These are phyloP conservation scores for Apocheima hispidaria DNA, from an alignment of 2,888 invertebrate species.

Conservation along the genomic window DNA sequence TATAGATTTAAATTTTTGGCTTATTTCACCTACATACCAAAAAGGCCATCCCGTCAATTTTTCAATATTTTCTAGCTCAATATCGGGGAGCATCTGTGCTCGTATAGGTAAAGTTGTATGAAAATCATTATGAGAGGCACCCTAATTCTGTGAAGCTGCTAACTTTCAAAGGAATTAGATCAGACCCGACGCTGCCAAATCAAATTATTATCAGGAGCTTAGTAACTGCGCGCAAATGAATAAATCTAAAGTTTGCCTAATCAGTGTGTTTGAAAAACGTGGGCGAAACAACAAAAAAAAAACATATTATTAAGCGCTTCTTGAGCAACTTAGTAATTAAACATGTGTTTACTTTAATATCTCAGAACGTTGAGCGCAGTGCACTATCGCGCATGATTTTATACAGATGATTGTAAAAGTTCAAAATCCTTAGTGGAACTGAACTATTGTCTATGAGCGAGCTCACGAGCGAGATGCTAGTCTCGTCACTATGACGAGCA, in stretches of 20 bases:
- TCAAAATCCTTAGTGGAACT: no score
- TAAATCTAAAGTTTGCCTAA: conserved; percentile 28
- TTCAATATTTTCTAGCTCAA: neutral
- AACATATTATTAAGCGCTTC: neutral
- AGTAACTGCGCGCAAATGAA: conserved; percentile 28
- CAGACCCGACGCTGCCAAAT: conserved; percentile 37
- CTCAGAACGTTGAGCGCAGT: no score
- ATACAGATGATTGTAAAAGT: no score
- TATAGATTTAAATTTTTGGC: no score
- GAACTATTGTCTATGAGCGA: no score
- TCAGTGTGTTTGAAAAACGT: conserved; percentile 14
- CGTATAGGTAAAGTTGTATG: conserved; percentile 32
- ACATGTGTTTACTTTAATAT: no score
- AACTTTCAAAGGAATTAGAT: conserved; percentile 41
- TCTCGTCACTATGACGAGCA: no score
- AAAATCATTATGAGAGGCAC: conserved; percentile 40
- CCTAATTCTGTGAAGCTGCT: conserved; percentile 40
- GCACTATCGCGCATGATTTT: no score
- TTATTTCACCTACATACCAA: no score
- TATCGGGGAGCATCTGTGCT: conserved; percentile 17
- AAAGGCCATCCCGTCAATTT: neutral
- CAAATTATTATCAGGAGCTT: conserved; percentile 41
- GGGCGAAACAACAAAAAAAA: neutral
- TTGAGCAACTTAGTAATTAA: neutral
- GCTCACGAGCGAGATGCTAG: no score